These are phyloP conservation scores for Acanthosoma haemorrhoidale DNA, from an alignment of 2,888 invertebrate genomes.

Conservation along the genomic window DNA sequence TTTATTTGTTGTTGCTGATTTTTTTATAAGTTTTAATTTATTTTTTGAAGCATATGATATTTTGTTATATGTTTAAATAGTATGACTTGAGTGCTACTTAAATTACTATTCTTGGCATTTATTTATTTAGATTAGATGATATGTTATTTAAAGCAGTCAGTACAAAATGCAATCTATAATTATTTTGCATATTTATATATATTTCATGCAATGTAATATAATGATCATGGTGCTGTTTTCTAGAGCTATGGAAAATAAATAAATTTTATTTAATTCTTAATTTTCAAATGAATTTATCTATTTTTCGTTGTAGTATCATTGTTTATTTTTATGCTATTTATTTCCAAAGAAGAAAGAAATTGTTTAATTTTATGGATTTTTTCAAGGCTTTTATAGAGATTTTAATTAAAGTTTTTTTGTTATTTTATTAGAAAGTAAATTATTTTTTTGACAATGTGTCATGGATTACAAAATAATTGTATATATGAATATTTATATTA, in stretches of 20 bases:
- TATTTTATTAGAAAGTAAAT: background rate
- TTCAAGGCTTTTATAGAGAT: background rate
- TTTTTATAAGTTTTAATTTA: conserved; percentile 27
- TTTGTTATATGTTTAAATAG: conserved; percentile 11
- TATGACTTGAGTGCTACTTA: conserved; percentile 18
- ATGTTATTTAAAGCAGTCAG: conserved; percentile 2
- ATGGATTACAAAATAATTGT: conserved; percentile 5
- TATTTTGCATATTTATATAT: conserved; percentile 13
- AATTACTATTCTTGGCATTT: conserved; percentile 20
- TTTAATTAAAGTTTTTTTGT: background rate
- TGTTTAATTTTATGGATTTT: conserved; percentile 5
- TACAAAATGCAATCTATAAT: conserved; percentile 13
- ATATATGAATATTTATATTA: conserved; percentile 5
- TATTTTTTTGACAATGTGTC: background rate
- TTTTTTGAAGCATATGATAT: conserved; percentile 21
- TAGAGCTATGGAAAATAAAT: background rate
- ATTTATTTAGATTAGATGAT: conserved; percentile 8
- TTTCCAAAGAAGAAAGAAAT: background rate
- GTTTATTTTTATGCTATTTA: background rate
- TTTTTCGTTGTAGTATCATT: background rate
- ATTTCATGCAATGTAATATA: conserved; percentile 11
- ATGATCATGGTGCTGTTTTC: conserved; percentile 24
- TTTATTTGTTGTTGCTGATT: conserved; percentile 29
- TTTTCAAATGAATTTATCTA: background rate
- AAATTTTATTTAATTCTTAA: background rate